Percentiles rank a stretch among this genome's conserved stretches.
phyloP scores from a whole-genome alignment of 2,888 invertebrate genomes.

The Dioctria rufipes region DNA sequence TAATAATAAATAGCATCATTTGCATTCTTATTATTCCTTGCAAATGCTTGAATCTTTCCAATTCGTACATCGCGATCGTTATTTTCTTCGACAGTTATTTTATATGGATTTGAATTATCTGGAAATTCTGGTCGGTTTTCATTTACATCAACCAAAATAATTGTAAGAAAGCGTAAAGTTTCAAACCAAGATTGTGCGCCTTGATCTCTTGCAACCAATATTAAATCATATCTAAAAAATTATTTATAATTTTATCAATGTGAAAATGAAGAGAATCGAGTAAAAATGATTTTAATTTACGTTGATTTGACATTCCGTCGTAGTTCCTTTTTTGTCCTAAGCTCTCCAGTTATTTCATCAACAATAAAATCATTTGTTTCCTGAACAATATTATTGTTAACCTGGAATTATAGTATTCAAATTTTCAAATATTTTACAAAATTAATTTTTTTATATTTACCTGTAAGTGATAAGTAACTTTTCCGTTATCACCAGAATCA shows the following conservation, averaged over 20 bases:
- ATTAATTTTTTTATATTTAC: slow-evolving; percentile 68
- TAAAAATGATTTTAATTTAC: neutral
- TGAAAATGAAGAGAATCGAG: neutral
- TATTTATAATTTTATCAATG: neutral
- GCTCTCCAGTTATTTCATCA: slow-evolving; percentile 83
- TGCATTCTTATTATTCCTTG: slow-evolving; percentile 82
- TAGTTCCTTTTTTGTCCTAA: slow-evolving; percentile 83
- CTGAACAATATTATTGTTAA: slow-evolving; percentile 79
- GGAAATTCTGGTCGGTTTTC: slow-evolving; percentile 87
- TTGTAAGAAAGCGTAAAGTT: slow-evolving; percentile 81
- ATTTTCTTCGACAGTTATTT: slow-evolving; percentile 83
- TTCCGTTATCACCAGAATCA: slow-evolving; percentile 87
- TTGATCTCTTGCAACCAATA: slow-evolving; percentile 86
- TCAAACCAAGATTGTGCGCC: slow-evolving; percentile 87
- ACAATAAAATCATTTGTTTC: slow-evolving; percentile 88
- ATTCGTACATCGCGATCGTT: slow-evolving; percentile 76
- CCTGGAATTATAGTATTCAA: slow-evolving; percentile 55
- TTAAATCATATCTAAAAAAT: slow-evolving; percentile 73
- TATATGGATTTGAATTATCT: slow-evolving; percentile 76
- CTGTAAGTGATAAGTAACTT: slow-evolving; percentile 87
- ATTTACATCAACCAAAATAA: slow-evolving; percentile 84
- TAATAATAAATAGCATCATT: slow-evolving; percentile 86
- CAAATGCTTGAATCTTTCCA: slow-evolving; percentile 74
- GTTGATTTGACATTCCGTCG: slow-evolving; percentile 81
- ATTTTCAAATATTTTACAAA: neutral